Base-by-base conservation (phyloP, 1,140 invertebrate species). In the Gonioctena quinquepunctata region DNA sequence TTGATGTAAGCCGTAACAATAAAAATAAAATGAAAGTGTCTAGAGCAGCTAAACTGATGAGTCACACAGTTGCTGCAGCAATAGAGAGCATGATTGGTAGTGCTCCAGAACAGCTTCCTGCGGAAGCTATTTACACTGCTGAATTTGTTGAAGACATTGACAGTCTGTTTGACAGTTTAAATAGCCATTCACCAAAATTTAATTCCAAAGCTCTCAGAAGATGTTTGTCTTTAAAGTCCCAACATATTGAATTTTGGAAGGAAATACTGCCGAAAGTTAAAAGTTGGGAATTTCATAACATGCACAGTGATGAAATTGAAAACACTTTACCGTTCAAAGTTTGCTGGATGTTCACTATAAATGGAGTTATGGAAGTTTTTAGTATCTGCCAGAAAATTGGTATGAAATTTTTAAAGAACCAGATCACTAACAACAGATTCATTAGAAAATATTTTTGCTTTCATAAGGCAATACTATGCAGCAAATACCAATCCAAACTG, bases 401-500 rank as follows among this genome's bases (percentile, higher is more conserved):
- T 13, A 66, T 66, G 11, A 13, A 63, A 22, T 68, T 54, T 68
- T 63, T 71, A 52, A n/a, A 62, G 48, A 50, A 27, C 42, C 13
- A n/a, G 70, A 21, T 28, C 49, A 8, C 61, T 71, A 21, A 71
- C 66, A 56, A 54, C 60, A 61, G 70, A 71, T 42, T 26, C 70
- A n/a, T 13, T 71, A 52, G 70, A 71, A 57, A 68, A 71, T 71
- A 54, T 60, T 19, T 71, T 71, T 33, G 57, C 42, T 48, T 33
- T 16, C 23, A 63, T 71, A 27, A 56, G 70, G 52, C 25, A 67
- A 54, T 56, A 56, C 21, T 48, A 28, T 28, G 33, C 52, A 50
- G n/a, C 48, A 27, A 71, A 71, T 63, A 71, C 65, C 23, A 68
- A 71, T 67, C 70, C 64, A 28, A 68, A 60, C n/a, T 70, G 63